Conservation (phyloP, 2,888 invertebrate genomes). For the Tetropium fuscum region DNA sequence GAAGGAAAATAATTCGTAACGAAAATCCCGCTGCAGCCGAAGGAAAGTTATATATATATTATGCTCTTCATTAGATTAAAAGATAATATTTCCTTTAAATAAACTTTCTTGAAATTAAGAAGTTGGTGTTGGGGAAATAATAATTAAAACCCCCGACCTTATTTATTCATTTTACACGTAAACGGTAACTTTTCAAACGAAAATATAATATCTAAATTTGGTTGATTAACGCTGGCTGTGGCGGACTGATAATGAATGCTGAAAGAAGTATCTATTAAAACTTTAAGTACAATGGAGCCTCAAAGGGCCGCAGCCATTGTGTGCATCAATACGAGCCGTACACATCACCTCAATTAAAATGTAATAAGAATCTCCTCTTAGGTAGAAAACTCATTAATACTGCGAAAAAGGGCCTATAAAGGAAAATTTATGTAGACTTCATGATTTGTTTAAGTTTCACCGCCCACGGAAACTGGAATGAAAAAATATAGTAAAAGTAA, state of each 20-base stretch:
- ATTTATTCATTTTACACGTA: constrained; percentile 62
- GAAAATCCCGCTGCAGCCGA: no score
- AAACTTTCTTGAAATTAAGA: constrained; percentile 51
- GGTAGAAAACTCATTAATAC: constrained; percentile 66
- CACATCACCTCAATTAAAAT: constrained; percentile 68
- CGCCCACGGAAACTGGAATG: no score
- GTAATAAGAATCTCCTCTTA: constrained; percentile 66
- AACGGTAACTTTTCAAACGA: constrained; percentile 59
- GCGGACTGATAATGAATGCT: constrained; percentile 65
- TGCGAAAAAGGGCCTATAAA: constrained; percentile 61
- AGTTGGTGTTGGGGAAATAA: constrained; percentile 53
- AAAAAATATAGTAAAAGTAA: no score
- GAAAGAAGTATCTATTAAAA: constrained; percentile 68
- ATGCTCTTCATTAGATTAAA: constrained; percentile 44
- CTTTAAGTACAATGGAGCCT: constrained; percentile 60
- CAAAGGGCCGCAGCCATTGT: constrained; percentile 54
- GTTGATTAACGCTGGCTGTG: constrained; percentile 62
- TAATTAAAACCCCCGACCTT: constrained; percentile 60
- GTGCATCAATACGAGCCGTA: constrained; percentile 63
- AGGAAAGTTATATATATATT: neutral
- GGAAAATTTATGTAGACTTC: constrained; percentile 57
- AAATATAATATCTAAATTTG: constrained; percentile 60
- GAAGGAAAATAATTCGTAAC: no score
- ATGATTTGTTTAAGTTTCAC: constrained; percentile 32
- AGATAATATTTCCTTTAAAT: constrained; percentile 53